These are phyloP conservation scores for Anoplolepis gracilipes DNA, from an alignment of 1,140 invertebrate genomes.

Conservation along the genomic window DNA sequence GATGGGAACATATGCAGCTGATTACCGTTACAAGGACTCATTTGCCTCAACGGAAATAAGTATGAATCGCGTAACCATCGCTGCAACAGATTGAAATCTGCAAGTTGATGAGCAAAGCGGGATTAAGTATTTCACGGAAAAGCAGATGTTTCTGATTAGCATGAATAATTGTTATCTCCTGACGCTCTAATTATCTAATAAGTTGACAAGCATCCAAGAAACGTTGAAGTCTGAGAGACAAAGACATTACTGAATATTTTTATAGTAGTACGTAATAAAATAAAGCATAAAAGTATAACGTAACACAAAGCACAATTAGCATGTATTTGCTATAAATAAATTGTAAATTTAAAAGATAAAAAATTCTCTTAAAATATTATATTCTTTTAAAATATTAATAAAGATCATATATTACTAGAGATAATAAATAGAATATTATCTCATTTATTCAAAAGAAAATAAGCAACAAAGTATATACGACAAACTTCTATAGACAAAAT, in stretches of 20 bases:
- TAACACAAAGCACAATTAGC: neutral
- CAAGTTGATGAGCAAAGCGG: neutral
- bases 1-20: slow-evolving; percentile 3
- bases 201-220: neutral
- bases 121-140: slow-evolving; percentile 32
- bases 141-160: slow-evolving; percentile 62
- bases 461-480: too few species aligned
- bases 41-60: slow-evolving; percentile 8
- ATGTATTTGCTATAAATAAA: neutral
- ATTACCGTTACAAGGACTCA: neutral
- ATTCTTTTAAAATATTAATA: too few species aligned
- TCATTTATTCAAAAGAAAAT: too few species aligned
- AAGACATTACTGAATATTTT: neutral
- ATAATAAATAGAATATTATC: too few species aligned
- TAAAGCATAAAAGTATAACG: neutral
- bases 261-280: neutral
- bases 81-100: slow-evolving; percentile 6
- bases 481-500: too few species aligned
- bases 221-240: neutral
- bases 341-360: too few species aligned
- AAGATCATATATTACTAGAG: too few species aligned
- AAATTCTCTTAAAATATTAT: too few species aligned
- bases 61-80: slow-evolving; percentile 2
- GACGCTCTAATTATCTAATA: neutral
- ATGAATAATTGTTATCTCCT: slow-evolving; percentile 29